Evolutionary conservation across 2,888 invertebrate species (phyloP).

Genomic region (Drosophila suboccidentalis): DNA sequence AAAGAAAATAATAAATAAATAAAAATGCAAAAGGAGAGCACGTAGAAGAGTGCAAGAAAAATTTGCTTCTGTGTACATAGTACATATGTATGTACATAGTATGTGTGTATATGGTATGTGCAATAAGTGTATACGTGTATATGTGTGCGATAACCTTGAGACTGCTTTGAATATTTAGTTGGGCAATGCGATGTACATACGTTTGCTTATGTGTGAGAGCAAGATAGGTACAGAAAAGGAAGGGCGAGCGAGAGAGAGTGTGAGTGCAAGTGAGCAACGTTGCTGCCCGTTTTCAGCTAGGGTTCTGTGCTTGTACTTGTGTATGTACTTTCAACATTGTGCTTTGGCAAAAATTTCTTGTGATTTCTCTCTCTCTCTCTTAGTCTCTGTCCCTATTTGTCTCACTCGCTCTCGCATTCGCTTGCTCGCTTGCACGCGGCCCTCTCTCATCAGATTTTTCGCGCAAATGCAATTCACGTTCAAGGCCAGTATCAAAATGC

Average conservation of each 20-base stretch:
- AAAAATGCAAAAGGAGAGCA: slow-evolving; percentile 19
- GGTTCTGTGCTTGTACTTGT: slow-evolving; percentile 22
- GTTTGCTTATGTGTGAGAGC: slow-evolving; percentile 30
- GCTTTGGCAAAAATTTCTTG: slow-evolving; percentile 61
- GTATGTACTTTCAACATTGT: slow-evolving; percentile 60
- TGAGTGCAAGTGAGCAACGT: slow-evolving; percentile 47
- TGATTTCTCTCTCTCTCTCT: slow-evolving; percentile 25
- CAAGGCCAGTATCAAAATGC: slow-evolving; percentile 83
- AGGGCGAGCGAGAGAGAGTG: slow-evolving; percentile 14
- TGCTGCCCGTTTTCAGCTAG: slow-evolving; percentile 36
- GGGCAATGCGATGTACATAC: slow-evolving; percentile 32
- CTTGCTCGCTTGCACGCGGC: slow-evolving; percentile 16
- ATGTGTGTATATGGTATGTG: slow-evolving; percentile 14
- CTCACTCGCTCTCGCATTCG: slow-evolving; percentile 14
- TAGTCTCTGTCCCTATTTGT: slow-evolving; percentile 8
- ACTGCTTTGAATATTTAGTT: slow-evolving; percentile 68
- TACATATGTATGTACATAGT: slow-evolving; percentile 3
- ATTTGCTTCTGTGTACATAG: slow-evolving; percentile 11
- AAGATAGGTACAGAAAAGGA: slow-evolving; percentile 2
- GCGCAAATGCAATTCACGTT: slow-evolving; percentile 85
- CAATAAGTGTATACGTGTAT: slow-evolving; percentile 9
- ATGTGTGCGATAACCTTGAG: slow-evolving; percentile 66
- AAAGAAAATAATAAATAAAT: slow-evolving; percentile 22
- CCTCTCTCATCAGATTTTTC: slow-evolving; percentile 35
- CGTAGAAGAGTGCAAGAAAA: slow-evolving; percentile 10